Base-by-base conservation (phyloP, 2,888 invertebrate species). In the Synanthedon andrenaeformis region DNA sequence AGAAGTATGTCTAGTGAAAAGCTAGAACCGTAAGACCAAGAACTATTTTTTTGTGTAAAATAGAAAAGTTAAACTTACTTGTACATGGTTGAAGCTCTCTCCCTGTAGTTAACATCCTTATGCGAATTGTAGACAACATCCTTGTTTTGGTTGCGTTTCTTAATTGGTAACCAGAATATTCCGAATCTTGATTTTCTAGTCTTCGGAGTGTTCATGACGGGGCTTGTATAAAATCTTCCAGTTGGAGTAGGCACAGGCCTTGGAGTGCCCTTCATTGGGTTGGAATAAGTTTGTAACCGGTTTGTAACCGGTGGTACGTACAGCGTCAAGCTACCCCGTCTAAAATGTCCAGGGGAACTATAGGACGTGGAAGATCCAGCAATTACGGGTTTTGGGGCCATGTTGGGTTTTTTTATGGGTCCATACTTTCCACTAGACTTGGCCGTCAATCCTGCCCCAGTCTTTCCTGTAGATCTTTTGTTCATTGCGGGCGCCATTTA, bases 131-230 rank as follows among this genome's bases (percentile, higher is more conserved):
- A 81, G 8, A 73, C 76, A 13, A 62, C 49, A 54, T 85, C 82
- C 55, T 81, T 85, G 54, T 80, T 76, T 56, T 76, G 82, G 57
- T 79, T 76, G 23, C 67, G 68, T 60, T 71, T 79, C 59, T 66
- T 78, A 3, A 72, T 72, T 2, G 86, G 86, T 57, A 87, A 55
- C 86, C 85, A 87, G 61, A 87, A 72, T 53, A 87, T 73, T 3
- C 83, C 82, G 52, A 86, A 78, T 13, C 70, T 71, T 4, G 71
- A 61, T 61, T 82, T 83, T 19, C 60, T 69, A 54, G 55, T 70
- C 57, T 1, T 10, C 35, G 5, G 4, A 35, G 8, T 35, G 3
- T 35, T 2, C 8, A 3, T 35, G 8, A 10, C 10, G 3, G 35
- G 35, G 10, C 6, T 35, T 35, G 35, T 23, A 23, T 23, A 35